These are phyloP conservation scores for Choristoneura fumiferana DNA, from an alignment of 1,140 invertebrate species.

Conservation along the genomic window DNA sequence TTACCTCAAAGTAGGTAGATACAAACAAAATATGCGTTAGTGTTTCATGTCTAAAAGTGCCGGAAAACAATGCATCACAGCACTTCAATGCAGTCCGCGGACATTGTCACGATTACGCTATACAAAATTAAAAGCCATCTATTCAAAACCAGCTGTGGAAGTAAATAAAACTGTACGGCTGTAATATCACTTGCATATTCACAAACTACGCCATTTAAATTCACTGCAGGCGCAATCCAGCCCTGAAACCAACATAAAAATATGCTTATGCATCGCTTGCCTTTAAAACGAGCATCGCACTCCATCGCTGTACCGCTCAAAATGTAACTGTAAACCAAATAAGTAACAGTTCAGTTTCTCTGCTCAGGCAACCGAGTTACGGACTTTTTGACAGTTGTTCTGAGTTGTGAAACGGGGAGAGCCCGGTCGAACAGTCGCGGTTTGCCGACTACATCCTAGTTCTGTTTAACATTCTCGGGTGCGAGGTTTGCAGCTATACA, in stretches of 20 bases:
- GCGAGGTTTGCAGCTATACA: not conserved
- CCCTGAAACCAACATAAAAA: conserved; percentile 52
- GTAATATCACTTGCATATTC: conserved; percentile 51
- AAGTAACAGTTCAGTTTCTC: not conserved
- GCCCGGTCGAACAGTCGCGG: not conserved
- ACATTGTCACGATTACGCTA: not conserved
- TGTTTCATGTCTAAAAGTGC: too few species aligned
- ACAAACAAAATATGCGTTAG: too few species aligned
- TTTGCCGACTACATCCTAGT: conserved; percentile 5
- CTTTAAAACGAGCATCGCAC: conserved; percentile 17
- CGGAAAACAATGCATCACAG: too few species aligned
- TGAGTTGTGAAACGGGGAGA: not conserved
- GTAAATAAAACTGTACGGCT: conserved; percentile 46
- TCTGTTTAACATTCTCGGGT: conserved; percentile 3
- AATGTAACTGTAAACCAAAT: conserved; percentile 3
- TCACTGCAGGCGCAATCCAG: conserved; percentile 44
- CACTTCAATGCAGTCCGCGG: not conserved
- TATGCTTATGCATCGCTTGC: conserved; percentile 37
- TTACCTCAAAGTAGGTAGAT: too few species aligned
- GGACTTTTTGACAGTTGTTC: not conserved
- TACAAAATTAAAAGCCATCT: conserved; percentile 16
- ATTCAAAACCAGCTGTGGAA: conserved; percentile 28
- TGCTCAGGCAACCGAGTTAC: not conserved
- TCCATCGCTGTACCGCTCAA: not conserved
- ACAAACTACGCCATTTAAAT: conserved; percentile 47